These are phyloP conservation scores for Setophaga coronata DNA, from an alignment of 2,113 vertebrate genomes.

Conservation along the genomic window DNA sequence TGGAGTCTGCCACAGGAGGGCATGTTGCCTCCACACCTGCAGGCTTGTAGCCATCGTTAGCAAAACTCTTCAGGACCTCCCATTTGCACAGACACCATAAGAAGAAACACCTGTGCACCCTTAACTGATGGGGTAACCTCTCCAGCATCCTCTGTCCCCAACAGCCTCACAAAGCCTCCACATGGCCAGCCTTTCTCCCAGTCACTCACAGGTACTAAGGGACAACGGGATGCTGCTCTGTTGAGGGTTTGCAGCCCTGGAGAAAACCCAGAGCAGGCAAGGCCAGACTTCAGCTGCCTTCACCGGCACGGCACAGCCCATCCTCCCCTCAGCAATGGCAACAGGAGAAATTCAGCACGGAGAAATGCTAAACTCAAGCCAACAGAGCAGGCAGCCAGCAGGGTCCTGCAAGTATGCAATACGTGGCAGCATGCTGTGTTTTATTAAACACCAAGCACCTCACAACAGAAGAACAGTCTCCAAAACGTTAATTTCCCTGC, in stretches of 20 bases:
- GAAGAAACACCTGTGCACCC: background rate
- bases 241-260: fast-evolving
- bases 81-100: fast-evolving
- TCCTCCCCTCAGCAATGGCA: background rate
- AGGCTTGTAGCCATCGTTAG: background rate
- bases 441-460: constrained; percentile 1
- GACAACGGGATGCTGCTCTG: fast-evolving
- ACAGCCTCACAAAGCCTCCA: background rate
- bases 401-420: background rate
- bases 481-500: background rate
- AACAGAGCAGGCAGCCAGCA: background rate
- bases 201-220: fast-evolving
- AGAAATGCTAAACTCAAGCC: constrained; percentile 32
- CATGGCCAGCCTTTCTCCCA: background rate
- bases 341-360: background rate
- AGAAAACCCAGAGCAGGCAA: background rate
- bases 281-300: background rate
- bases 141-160: background rate
- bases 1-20: background rate
- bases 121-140: background rate
- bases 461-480: background rate
- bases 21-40: background rate
- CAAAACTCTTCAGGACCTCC: background rate
- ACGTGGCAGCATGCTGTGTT: background rate
- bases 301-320: fast-evolving